A percentile compares a stretch with the other conserved stretches of the same genome.
Evolutionary conservation across 1,140 invertebrate genomes (phyloP).

Genomic region (Bradynema listronoti): DNA sequence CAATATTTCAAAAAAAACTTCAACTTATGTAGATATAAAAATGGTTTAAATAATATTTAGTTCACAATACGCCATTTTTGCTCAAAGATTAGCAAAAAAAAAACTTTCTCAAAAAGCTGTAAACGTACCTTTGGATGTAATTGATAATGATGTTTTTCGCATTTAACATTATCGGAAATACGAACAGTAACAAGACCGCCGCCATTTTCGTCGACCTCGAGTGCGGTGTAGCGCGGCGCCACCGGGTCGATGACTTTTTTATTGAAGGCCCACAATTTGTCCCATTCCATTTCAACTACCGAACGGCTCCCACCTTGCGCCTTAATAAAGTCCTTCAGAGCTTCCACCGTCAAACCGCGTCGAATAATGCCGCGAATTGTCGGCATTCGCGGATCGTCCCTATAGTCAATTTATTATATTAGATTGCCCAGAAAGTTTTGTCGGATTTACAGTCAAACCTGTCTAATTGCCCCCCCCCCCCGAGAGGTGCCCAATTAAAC

Average conservation of each 20-base stretch:
- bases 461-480: no score
- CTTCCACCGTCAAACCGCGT: constrained; percentile 92
- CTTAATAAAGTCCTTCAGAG: constrained; percentile 90
- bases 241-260: constrained; percentile 91
- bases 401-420: constrained; percentile 54
- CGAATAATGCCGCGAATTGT: constrained; percentile 91
- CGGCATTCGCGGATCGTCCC: constrained; percentile 96
- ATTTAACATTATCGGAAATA: constrained; percentile 7
- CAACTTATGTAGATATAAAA: not conserved
- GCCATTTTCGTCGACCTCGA: constrained; percentile 60
- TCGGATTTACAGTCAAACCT: constrained; percentile 2
- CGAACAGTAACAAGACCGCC: constrained; percentile 15
- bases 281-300: constrained; percentile 99
- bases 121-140: constrained; percentile 76
- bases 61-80: no score
- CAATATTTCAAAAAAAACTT: constrained; percentile 3
- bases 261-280: constrained; percentile 99
- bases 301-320: constrained; percentile 96
- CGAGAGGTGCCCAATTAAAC: no score
- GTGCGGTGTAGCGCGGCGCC: constrained; percentile 82
- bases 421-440: not conserved
- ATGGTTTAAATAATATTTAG: no score
- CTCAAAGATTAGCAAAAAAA: no score
- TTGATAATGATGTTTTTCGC: constrained; percentile 48
- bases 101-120: no score